Percentiles rank a stretch among this genome's conserved stretches.
Conservation (phyloP, 1,140 invertebrate genomes). For the Drosophila watanabei region DNA sequence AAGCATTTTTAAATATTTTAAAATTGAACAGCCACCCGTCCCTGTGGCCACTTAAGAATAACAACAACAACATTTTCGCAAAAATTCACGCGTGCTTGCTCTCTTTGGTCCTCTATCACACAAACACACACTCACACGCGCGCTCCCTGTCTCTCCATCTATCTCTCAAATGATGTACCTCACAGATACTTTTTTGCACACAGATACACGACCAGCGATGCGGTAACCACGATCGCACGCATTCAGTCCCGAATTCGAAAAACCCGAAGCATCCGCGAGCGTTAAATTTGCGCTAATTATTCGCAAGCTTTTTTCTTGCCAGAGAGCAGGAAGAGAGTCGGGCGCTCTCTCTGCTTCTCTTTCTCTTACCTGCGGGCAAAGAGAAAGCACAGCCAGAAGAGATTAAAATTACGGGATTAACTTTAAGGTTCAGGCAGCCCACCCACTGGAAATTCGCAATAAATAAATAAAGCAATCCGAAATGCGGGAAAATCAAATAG, state of each 20-base stretch:
- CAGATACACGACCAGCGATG: constrained; percentile 27
- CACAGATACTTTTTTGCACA: constrained; percentile 54
- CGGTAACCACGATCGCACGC: constrained; percentile 71
- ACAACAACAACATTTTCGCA: constrained; percentile 20
- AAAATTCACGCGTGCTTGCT: constrained; percentile 31
- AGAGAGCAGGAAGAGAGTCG: not conserved
- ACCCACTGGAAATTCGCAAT: constrained; percentile 51
- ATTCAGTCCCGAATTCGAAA: constrained; percentile 53
- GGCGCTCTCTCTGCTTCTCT: not conserved
- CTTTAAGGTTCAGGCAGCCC: constrained; percentile 48
- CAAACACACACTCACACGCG: not conserved
- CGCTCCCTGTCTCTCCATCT: not conserved
- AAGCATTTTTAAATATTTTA: not conserved
- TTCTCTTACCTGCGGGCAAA: constrained; percentile 41
- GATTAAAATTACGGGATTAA: constrained; percentile 13
- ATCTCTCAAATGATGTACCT: constrained; percentile 53
- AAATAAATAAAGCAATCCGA: constrained; percentile 48
- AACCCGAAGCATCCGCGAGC: constrained; percentile 55
- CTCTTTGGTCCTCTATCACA: constrained; percentile 5
- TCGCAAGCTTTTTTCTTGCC: constrained; percentile 67
- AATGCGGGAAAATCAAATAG: constrained; percentile 28
- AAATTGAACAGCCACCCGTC: not conserved
- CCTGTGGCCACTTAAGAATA: constrained; percentile 14
- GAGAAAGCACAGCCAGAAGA: constrained; percentile 35
- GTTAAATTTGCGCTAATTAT: constrained; percentile 82